A percentile compares a stretch with the other conserved stretches of the same genome.
phyloP scores from a whole-genome alignment of 2,888 invertebrate species.

The Agriotes lineatus region DNA sequence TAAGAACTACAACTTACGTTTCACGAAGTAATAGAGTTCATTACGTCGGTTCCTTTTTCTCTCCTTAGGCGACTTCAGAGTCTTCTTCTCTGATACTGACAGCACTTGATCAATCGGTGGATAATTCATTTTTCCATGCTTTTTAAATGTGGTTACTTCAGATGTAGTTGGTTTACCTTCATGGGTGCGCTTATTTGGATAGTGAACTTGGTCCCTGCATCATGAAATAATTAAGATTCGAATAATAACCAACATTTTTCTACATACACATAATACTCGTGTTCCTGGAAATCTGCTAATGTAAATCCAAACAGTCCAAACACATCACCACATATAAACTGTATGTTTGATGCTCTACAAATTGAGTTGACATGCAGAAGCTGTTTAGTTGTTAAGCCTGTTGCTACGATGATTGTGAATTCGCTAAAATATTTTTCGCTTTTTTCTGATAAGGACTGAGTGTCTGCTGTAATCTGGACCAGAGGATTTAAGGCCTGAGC shows the following conservation, averaged over 20 bases:
- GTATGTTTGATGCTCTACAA: constrained; percentile 80
- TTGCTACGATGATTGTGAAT: constrained; percentile 89
- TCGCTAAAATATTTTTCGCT: constrained; percentile 77
- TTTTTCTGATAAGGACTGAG: constrained; percentile 74
- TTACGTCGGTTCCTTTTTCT: constrained; percentile 78
- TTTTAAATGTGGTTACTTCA: constrained; percentile 69
- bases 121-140: constrained; percentile 74
- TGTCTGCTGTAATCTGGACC: constrained; percentile 84
- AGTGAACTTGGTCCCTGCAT: constrained; percentile 68
- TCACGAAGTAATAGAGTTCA: constrained; percentile 79
- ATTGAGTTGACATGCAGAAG: constrained; percentile 81
- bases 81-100: constrained; percentile 67
- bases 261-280: constrained; percentile 83
- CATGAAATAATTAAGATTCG: background rate
- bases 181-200: constrained; percentile 67
- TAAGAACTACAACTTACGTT: no score
- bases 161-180: constrained; percentile 70
- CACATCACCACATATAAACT: constrained; percentile 91
- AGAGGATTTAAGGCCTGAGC: constrained; percentile 93
- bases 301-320: constrained; percentile 95
- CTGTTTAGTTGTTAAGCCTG: constrained; percentile 79
- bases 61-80: constrained; percentile 68
- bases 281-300: constrained; percentile 89
- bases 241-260: background rate
- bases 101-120: constrained; percentile 76